Percentiles rank a stretch among this genome's conserved stretches.
These are phyloP conservation scores for Lasioglossum baleicum DNA, from an alignment of 1,140 invertebrate species.

Conservation along the genomic window DNA sequence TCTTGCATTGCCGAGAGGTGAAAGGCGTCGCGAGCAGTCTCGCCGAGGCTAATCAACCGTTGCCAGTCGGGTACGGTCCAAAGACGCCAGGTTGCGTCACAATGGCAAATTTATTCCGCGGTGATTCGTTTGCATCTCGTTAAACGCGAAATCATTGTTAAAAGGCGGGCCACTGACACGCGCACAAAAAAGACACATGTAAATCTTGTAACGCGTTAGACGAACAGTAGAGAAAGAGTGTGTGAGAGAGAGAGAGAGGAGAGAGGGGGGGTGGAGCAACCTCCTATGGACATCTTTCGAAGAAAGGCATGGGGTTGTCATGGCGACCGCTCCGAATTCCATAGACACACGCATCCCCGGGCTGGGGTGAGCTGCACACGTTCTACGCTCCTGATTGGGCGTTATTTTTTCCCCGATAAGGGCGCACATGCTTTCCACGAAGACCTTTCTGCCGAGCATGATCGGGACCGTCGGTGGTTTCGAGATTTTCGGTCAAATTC, in stretches of 20 bases:
- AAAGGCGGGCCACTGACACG: neutral
- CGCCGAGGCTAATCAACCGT: no score
- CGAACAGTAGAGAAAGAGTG: constrained; percentile 33
- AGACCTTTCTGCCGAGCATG: constrained; percentile 32
- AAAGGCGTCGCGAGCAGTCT: no score
- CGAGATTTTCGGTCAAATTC: constrained; percentile 23
- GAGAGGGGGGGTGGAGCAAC: constrained; percentile 47
- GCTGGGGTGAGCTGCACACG: constrained; percentile 68
- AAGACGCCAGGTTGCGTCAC: neutral
- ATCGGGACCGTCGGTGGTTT: constrained; percentile 47
- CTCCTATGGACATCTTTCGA: constrained; percentile 64
- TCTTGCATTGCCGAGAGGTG: no score
- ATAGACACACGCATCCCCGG: constrained; percentile 66
- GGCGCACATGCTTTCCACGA: constrained; percentile 69
- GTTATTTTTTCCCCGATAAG: constrained; percentile 77
- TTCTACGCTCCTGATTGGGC: constrained; percentile 76
- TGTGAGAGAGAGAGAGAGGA: constrained; percentile 43
- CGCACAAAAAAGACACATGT: constrained; percentile 19
- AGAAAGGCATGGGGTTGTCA: constrained; percentile 74
- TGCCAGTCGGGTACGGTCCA: no score
- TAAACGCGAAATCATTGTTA: neutral
- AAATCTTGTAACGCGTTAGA: constrained; percentile 46
- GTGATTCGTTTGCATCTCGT: neutral
- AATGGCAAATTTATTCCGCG: neutral
- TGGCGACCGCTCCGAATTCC: constrained; percentile 76